phyloP scores from a whole-genome alignment of 2,888 invertebrate genomes.

The Slavum lentiscoides region DNA sequence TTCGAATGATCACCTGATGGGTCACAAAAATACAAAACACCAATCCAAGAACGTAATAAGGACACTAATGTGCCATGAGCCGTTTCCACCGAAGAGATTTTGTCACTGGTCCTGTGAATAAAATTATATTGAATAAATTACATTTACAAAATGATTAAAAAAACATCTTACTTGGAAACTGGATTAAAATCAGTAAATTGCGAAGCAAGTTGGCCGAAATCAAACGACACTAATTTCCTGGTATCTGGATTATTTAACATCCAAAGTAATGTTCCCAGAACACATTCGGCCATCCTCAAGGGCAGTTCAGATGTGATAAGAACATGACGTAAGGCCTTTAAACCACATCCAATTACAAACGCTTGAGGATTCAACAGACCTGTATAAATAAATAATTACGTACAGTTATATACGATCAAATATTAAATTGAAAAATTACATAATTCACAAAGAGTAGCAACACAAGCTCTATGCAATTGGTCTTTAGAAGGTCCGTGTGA shows the following conservation, averaged over 20 bases:
- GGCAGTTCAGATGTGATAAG: slow-evolving; percentile 58
- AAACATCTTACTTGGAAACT: slow-evolving; percentile 67
- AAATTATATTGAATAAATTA: not conserved
- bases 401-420: not conserved
- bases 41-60: slow-evolving; percentile 88
- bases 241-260: slow-evolving; percentile 83
- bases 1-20: slow-evolving; percentile 61
- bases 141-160: not conserved
- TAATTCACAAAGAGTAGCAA: slow-evolving; percentile 87
- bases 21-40: slow-evolving; percentile 83
- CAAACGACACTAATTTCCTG: slow-evolving; percentile 73
- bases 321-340: slow-evolving; percentile 79
- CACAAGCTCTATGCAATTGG: slow-evolving; percentile 78
- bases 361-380: slow-evolving; percentile 81
- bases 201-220: slow-evolving; percentile 84
- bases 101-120: slow-evolving; percentile 25
- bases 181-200: slow-evolving; percentile 54
- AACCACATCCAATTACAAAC: slow-evolving; percentile 80
- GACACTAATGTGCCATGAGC: slow-evolving; percentile 66
- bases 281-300: slow-evolving; percentile 87
- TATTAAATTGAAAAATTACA: slow-evolving; percentile 50
- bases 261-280: slow-evolving; percentile 84
- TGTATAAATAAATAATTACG: slow-evolving; percentile 58
- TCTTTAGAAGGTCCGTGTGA: slow-evolving; percentile 68
- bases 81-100: slow-evolving; percentile 38